Evolutionary conservation across 2,797 vertebrate genomes (phyloP).

Genomic region (Macropus fuliginosus): DNA sequence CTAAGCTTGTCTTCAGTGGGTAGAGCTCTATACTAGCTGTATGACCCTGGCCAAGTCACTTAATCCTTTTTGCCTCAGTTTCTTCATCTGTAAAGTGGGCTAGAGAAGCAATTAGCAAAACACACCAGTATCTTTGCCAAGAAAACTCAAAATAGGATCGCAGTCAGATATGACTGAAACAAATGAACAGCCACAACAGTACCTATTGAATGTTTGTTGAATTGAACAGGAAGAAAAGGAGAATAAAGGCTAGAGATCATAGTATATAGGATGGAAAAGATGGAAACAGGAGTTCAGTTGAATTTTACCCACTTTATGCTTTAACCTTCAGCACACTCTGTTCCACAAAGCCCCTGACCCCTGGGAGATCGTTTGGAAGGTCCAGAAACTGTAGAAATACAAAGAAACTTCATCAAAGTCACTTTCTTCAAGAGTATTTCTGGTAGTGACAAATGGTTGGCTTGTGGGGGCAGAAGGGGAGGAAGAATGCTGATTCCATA

Average conservation of each 20-base stretch:
- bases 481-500: neutral
- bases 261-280: neutral
- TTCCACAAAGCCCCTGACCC: neutral
- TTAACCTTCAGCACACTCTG: neutral
- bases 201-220: neutral
- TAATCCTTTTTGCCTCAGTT: neutral
- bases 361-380: neutral
- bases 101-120: neutral
- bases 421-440: neutral
- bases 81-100: neutral
- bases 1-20: neutral
- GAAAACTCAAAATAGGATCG: neutral
- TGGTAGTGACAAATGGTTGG: neutral
- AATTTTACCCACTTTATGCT: neutral
- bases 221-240: neutral
- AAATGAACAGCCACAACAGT: neutral
- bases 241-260: neutral
- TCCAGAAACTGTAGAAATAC: neutral
- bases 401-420: neutral
- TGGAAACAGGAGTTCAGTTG: neutral
- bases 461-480: neutral
- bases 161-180: neutral
- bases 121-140: neutral
- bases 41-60: neutral
- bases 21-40: neutral